phyloP scores from a whole-genome alignment of 2,113 vertebrate species.

The Galbula dea region DNA sequence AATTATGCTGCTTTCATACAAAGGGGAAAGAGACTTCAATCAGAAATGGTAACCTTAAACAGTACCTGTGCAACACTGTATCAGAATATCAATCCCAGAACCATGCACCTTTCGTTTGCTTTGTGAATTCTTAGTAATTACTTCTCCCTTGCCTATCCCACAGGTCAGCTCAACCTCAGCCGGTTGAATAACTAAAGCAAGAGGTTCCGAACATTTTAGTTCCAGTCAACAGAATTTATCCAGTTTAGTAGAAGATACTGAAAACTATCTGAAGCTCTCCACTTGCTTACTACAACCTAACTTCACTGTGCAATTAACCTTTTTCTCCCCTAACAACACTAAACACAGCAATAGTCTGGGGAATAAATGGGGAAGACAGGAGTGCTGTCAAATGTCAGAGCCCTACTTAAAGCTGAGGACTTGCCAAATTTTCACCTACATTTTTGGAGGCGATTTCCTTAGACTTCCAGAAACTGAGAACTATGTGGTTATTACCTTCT shows the following conservation, averaged over 20 bases:
- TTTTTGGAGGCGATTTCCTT: background rate
- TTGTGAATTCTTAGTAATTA: background rate
- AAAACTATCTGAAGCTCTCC: background rate
- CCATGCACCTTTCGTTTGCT: background rate
- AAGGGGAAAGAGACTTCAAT: conserved; percentile 49
- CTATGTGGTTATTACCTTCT: background rate
- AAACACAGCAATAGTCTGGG: background rate
- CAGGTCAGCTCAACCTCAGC: background rate
- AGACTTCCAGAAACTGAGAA: background rate
- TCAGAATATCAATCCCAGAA: background rate
- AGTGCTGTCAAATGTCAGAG: background rate
- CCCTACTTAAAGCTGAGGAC: background rate
- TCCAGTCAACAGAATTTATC: background rate
- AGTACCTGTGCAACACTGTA: background rate
- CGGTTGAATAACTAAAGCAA: background rate
- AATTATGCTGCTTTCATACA: conserved; percentile 63
- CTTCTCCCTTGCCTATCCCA: background rate
- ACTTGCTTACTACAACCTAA: background rate
- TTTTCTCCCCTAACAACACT: background rate
- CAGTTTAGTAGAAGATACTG: background rate
- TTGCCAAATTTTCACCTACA: background rate
- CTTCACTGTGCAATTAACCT: background rate
- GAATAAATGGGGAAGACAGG: background rate
- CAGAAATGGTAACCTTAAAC: background rate
- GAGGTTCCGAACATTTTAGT: background rate